Percentiles rank a stretch among this genome's conserved stretches.
Conservation (phyloP, 1,140 invertebrate species). For the Papilio machaon region DNA sequence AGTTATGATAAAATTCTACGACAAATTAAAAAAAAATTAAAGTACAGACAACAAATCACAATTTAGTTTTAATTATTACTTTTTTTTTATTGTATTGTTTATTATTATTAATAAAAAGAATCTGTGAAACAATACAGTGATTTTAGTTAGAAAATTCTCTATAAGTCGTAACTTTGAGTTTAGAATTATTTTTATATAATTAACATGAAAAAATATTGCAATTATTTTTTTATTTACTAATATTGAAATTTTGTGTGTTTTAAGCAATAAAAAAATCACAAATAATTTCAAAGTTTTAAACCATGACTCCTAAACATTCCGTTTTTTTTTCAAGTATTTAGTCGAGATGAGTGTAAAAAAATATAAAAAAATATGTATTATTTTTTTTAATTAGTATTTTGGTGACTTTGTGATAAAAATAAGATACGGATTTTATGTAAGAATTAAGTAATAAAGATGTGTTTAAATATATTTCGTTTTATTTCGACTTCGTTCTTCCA, state of each 20-base stretch:
- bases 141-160: background rate
- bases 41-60: slow-evolving; percentile 11
- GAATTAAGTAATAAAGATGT: slow-evolving; percentile 6
- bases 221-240: background rate
- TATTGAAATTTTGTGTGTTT: background rate
- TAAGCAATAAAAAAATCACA: background rate
- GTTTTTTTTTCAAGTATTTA: background rate
- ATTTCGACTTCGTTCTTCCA: too few species aligned
- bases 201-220: background rate
- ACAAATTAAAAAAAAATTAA: background rate
- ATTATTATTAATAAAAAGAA: background rate
- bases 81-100: background rate
- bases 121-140: background rate
- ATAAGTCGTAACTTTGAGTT: background rate
- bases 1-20: background rate
- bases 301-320: slow-evolving; percentile 1
- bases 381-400: background rate
- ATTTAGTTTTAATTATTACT: background rate
- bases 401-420: slow-evolving; percentile 10
- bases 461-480: background rate
- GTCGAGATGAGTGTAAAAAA: background rate
- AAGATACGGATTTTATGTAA: background rate
- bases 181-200: background rate
- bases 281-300: background rate
- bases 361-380: background rate